These are phyloP conservation scores for Antechinus flavipes DNA, from an alignment of 2,113 vertebrate species.

Conservation along the genomic window DNA sequence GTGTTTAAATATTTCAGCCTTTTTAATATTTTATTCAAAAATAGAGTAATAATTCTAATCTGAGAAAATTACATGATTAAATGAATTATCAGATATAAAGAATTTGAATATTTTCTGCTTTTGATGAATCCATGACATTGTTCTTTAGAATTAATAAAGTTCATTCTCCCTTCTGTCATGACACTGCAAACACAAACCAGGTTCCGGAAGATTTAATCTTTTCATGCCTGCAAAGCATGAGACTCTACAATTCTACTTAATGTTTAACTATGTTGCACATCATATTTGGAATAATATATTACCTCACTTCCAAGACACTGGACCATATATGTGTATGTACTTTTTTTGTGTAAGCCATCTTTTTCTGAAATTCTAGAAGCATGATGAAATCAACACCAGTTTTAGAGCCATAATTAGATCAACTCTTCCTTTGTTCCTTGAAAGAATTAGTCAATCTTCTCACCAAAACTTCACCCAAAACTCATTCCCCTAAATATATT, in stretches of 20 bases:
- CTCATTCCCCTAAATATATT: background rate
- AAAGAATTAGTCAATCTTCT: too few species aligned
- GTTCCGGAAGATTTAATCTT: background rate
- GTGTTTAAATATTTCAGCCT: background rate
- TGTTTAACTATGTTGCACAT: background rate
- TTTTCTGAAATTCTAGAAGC: too few species aligned
- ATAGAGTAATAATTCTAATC: background rate
- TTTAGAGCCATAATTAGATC: too few species aligned
- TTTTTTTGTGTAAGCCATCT: too few species aligned
- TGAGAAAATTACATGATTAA: background rate
- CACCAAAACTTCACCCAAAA: too few species aligned
- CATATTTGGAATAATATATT: background rate
- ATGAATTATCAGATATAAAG: background rate
- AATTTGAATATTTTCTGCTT: background rate
- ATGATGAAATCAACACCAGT: too few species aligned
- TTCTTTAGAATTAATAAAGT: background rate
- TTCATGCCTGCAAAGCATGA: background rate
- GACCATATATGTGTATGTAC: background rate
- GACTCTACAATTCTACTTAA: background rate
- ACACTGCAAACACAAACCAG: background rate
- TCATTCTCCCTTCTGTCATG: background rate
- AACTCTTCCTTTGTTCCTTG: too few species aligned
- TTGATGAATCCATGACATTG: background rate
- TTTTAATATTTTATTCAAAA: background rate
- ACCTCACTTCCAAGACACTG: background rate